These are phyloP conservation scores for Phyllostomus hastatus DNA, from an alignment of 2,113 vertebrate genomes.

Conservation along the genomic window DNA sequence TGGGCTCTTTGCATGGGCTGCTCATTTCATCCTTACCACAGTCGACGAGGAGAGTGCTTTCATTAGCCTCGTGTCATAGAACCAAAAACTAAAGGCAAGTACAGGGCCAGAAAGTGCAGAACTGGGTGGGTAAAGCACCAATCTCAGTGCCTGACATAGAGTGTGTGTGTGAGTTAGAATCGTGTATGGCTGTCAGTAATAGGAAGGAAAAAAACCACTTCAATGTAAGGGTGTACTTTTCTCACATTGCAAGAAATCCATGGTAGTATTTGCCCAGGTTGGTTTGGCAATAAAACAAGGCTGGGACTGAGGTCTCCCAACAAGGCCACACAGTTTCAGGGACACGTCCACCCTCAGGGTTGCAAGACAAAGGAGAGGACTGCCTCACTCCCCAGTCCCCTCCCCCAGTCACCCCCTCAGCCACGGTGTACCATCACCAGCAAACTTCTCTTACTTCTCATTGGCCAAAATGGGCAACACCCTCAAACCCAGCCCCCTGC, in stretches of 20 bases:
- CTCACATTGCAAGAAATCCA: background rate
- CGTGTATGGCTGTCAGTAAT: background rate
- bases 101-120: background rate
- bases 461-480: background rate
- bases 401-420: background rate
- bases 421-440: background rate
- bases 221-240: background rate
- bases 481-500: fast-evolving
- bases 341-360: background rate
- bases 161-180: background rate
- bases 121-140: background rate
- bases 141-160: background rate
- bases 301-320: background rate
- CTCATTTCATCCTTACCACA: background rate
- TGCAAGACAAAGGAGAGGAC: background rate
- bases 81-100: background rate
- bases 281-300: background rate
- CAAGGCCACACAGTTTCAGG: background rate
- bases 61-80: background rate
- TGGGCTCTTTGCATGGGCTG: background rate
- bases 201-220: background rate
- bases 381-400: background rate
- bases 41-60: background rate
- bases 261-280: background rate
- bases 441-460: background rate